These are phyloP conservation scores for Rhyzopertha dominica DNA, from an alignment of 1,140 invertebrate genomes.

Conservation along the genomic window DNA sequence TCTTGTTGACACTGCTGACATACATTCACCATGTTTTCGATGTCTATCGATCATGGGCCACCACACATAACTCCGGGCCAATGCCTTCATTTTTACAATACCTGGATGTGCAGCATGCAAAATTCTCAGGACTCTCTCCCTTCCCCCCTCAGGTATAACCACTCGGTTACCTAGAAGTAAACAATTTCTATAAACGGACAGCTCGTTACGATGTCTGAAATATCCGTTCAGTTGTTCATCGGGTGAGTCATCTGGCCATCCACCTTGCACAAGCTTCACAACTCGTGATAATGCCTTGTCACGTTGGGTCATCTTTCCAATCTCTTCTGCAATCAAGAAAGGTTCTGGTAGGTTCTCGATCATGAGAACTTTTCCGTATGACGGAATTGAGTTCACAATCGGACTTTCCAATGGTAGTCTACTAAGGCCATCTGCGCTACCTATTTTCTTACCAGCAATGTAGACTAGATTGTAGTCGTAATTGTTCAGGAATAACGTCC, in stretches of 20 bases:
- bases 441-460: conserved; percentile 14
- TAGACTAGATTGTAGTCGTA: conserved; percentile 41
- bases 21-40: conserved; percentile 10
- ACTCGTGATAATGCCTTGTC: conserved; percentile 11
- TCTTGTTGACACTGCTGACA: conserved; percentile 27
- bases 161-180: conserved; percentile 34
- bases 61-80: conserved; percentile 44
- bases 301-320: conserved; percentile 17
- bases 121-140: conserved; percentile 31
- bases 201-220: conserved; percentile 20
- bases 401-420: conserved; percentile 25
- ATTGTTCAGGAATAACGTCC: conserved; percentile 35
- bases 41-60: conserved; percentile 46
- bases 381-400: no score
- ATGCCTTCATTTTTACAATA: conserved; percentile 45
- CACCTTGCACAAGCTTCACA: conserved; percentile 17
- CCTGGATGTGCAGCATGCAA: conserved; percentile 46
- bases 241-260: no score
- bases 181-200: conserved; percentile 26
- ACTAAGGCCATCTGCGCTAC: conserved; percentile 33
- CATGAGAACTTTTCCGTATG: no score
- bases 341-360: conserved; percentile 3
- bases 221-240: no score
- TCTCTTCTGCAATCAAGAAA: conserved; percentile 19
- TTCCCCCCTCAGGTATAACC: conserved; percentile 40